Base-by-base conservation (phyloP, 2,888 invertebrate species). In the Gonocerus acuteangulatus region DNA sequence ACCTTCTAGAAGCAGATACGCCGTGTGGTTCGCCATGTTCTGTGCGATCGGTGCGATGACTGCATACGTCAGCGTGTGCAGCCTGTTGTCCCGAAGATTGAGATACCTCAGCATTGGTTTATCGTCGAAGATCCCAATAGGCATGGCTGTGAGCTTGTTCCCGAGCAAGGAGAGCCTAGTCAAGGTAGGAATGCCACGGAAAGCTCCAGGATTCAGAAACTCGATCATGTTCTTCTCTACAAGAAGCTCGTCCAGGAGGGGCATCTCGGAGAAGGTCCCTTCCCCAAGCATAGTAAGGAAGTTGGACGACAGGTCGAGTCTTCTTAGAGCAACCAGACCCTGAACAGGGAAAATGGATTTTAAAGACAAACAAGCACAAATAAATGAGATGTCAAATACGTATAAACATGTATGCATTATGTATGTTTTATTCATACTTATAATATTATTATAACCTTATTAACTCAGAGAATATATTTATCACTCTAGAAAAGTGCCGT, bases 1-100 rank as follows among this genome's bases (percentile, higher is more conserved):
- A 89, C 89, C 87, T 79, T 85, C 84, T 65, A 89, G 77, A 70
- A 84, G 80, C 73, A 90, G 81, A 78, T 85, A 83, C 73, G 87
- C 85, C 71, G 82, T 82, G 69, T 76, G 79, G 70, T 86, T 85
- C 75, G 84, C 84, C 74, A 90, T 80, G 75, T 87, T 87, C 73
- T 83, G 83, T 74, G 86, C 79, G 75, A 89, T 84, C 64, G 88
- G 88, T 72, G 83, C 82, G 70, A 87, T 80, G 71, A 87, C 87
- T 72, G 85, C 85, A 73, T 81, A 83, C 70, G 86, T 85, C 73
- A 91, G 78, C 59, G 86, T 86, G 73, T 84, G 84, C 71, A 91
- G 80, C 69, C 81, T 79, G 74, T 91, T 91, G 67, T 84, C 82
- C 72, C 87, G 82, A 67, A 91, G 77, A 75, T 90, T 88, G 70